Evolutionary conservation across 2,113 vertebrate genomes (phyloP).

Genomic region (Bos taurus): ARS-UCD2.0 NC_037332.1:7270001-7270500

Average conservation of each 20-base stretch:
- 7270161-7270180: not conserved
- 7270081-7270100: not conserved
- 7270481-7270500: not conserved
- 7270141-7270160: not conserved
- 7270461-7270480: not conserved
- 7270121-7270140: not conserved
- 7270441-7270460: not conserved
- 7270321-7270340: not conserved
- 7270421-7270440: not conserved
- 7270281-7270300: not conserved
- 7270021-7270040: not conserved
- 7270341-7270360: not conserved
- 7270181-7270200: not conserved
- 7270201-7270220: not conserved
- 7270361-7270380: not conserved
- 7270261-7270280: not conserved
- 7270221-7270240: not conserved
- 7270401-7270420: too few relatives aligned
- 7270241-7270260: not conserved
- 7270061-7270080: not conserved
- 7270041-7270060: not conserved
- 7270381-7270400: not conserved
- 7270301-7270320: not conserved
- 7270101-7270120: not conserved
- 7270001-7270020: not conserved